Evolutionary conservation across 30 jellyfish, hydroid and myxozoan genomes (phyloP).

Genomic region (Hydractinia echinata): DNA sequence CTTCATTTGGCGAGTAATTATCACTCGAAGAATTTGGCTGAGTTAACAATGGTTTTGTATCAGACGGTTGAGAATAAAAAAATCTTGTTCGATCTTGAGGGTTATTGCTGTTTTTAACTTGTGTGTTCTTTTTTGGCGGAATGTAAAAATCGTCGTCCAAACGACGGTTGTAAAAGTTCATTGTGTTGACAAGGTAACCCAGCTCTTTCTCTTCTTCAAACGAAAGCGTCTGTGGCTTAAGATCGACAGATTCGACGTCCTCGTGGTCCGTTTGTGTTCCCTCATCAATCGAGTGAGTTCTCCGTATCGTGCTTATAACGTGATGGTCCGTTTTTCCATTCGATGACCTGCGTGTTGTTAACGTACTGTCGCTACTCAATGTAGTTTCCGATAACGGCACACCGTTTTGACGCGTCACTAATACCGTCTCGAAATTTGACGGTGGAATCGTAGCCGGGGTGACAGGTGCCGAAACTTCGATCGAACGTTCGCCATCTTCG

Average conservation of each 20-base stretch:
- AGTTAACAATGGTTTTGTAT: too few species aligned
- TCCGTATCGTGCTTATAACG: constrained; percentile 28
- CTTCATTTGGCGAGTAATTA: not conserved
- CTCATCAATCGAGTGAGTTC: constrained; percentile 42
- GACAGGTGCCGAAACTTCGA: not conserved
- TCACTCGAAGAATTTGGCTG: not conserved
- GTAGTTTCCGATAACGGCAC: constrained; percentile 19
- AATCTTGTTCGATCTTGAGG: too few species aligned
- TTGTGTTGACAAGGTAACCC: constrained; percentile 25
- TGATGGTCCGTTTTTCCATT: constrained; percentile 16
- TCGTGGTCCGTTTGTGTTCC: constrained; percentile 41
- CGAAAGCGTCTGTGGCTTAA: constrained; percentile 16
- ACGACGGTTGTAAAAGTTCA: constrained; percentile 30
- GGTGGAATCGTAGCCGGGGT: constrained; percentile 4
- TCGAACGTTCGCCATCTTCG: not conserved
- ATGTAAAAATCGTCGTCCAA: constrained; percentile 21
- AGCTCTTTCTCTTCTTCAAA: constrained; percentile 25
- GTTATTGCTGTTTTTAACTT: too few species aligned
- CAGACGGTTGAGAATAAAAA: too few species aligned
- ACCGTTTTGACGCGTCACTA: constrained; percentile 33
- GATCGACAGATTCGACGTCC: not conserved
- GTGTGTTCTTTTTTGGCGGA: not conserved
- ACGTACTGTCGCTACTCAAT: constrained; percentile 16
- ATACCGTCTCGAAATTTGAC: constrained; percentile 6
- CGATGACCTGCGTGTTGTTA: constrained; percentile 6